phyloP scores from a whole-genome alignment of 2,113 vertebrate species.

The Sardina pilchardus region DNA sequence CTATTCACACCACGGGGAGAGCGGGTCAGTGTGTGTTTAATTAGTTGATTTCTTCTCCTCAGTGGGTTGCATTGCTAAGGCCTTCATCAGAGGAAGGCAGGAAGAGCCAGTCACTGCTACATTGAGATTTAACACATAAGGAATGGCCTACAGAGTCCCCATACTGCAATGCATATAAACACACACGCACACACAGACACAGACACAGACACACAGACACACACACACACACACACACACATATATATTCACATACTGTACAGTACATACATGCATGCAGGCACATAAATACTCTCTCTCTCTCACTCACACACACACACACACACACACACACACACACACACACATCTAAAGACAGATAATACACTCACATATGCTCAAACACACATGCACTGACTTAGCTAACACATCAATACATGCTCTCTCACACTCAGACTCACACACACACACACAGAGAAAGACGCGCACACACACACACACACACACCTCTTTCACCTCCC shows the following conservation, averaged over 20 bases:
- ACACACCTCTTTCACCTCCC: not conserved
- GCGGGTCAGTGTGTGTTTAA: not conserved
- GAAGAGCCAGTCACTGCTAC: not conserved
- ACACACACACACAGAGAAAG: not conserved
- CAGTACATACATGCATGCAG: too few relatives aligned
- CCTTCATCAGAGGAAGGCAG: not conserved
- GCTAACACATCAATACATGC: not conserved
- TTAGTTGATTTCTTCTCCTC: not conserved
- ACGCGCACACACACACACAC: not conserved
- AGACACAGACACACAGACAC: not conserved
- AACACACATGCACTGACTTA: too few relatives aligned
- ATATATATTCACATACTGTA: too few relatives aligned
- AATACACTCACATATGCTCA: not conserved
- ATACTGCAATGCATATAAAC: not conserved
- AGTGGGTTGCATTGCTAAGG: not conserved
- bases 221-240: slow-evolving; percentile 5
- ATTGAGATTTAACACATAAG: not conserved
- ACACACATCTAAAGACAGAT: not conserved
- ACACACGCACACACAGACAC: not conserved
- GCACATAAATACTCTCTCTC: not conserved
- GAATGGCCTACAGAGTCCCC: not conserved
- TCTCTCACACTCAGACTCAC: not conserved
- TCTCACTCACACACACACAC: not conserved
- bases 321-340: not conserved
- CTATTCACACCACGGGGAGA: not conserved